Evolutionary conservation across 1,140 invertebrate species (phyloP).

Genomic region (Drosophila willistoni): DNA sequence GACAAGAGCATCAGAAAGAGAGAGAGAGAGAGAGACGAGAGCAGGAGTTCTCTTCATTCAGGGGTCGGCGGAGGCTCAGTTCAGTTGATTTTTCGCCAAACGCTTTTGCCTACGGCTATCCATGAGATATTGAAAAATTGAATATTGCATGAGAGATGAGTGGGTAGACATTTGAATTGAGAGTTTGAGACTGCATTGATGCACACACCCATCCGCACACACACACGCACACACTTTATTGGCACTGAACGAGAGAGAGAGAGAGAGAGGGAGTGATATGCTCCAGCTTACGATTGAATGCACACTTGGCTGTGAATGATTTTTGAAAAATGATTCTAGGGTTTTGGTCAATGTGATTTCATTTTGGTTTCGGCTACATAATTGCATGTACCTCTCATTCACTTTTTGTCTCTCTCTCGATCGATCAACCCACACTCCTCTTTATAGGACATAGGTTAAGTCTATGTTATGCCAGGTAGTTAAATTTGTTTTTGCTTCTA

Average conservation of each 20-base stretch:
- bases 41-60: neutral
- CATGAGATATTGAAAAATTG: conserved; percentile 80
- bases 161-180: conserved; percentile 26
- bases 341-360: conserved; percentile 60
- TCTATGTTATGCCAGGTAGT: neutral
- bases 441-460: neutral
- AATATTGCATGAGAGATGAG: conserved; percentile 66
- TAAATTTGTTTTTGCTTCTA: conserved; percentile 1
- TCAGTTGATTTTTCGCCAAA: conserved; percentile 75
- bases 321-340: conserved; percentile 72
- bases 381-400: conserved; percentile 60
- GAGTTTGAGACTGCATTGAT: conserved; percentile 34
- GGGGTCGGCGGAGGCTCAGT: conserved; percentile 23
- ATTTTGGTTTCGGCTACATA: conserved; percentile 67
- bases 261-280: conserved; percentile 9
- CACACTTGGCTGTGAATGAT: conserved; percentile 76
- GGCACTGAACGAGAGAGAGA: conserved; percentile 41
- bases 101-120: conserved; percentile 40
- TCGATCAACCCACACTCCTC: neutral
- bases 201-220: conserved; percentile 7
- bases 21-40: neutral
- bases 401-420: too few species aligned
- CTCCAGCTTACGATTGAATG: conserved; percentile 65
- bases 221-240: conserved; percentile 58
- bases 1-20: neutral